Evolutionary conservation across 2,888 invertebrate genomes (phyloP), one percentile per base, ranked within the genome.

Genomic region (Notodonta ziczac): DNA sequence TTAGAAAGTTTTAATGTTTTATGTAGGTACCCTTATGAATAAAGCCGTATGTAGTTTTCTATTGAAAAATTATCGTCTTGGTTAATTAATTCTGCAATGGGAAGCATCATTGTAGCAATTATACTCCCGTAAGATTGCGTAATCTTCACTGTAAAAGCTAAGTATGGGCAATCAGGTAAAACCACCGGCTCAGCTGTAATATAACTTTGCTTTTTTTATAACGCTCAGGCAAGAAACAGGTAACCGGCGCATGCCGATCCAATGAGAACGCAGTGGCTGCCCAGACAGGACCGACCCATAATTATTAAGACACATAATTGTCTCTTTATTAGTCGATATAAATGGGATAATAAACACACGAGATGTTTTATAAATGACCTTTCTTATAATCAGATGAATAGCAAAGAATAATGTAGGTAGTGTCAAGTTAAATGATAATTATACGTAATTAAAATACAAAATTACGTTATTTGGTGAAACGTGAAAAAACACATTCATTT

Each of bases 201-300:
- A 55, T 65, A 64, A 57, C 35, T 65, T 65, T 58, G 60, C 52
- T 61, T 72, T 69, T 71, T 74, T 70, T 70, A 71, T 70, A 69
- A 61, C 60, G 59, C 55, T 16, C 62, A 59, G 62, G 53, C 66
- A 70, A 64, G 66, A 62, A 70, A 78, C 86, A 86, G 84, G 84
- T 86, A 85, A 78, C 84, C 72, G 72, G 75, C 74, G 77, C 81
- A 80, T 84, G 78, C 83, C 82, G 78, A 80, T 75, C 78, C 81
- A 83, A 83, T 85, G 85, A 86, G 83, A 76, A 73, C 69, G 76
- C 68, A 68, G 69, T 63, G 61, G 48, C 56, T 57, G 70, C 61
- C 61, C 56, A 58, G 60, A 52, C 56, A 55, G 55, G 57, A 56
- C 64, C 51, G 60, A 66, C 66, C 60, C 51, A 55, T 65, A 60